Conservation (phyloP, 2,888 invertebrate species). For the Watsonalla cultraria region DNA sequence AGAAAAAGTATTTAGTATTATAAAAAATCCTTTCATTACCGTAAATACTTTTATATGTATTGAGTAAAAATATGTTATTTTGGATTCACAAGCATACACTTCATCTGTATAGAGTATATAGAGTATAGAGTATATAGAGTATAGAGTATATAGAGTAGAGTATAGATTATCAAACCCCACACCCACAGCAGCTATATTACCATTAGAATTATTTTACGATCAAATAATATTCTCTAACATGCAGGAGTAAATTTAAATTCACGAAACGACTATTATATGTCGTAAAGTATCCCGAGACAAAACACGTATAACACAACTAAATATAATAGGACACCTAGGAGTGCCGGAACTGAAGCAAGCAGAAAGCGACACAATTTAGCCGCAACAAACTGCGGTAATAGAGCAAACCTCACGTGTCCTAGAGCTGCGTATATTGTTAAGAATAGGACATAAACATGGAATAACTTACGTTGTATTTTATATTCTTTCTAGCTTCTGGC, state of each 20-base stretch:
- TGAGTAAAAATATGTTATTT: no score
- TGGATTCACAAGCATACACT: no score
- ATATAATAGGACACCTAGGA: not conserved
- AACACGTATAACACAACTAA: not conserved
- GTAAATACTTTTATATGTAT: no score
- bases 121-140: no score
- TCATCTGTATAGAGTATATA: no score
- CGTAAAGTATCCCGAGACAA: not conserved
- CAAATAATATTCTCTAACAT: not conserved
- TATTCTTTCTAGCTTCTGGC: no score
- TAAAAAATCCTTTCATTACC: no score
- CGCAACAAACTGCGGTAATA: conserved; percentile 9
- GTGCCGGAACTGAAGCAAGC: not conserved
- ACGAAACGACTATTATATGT: not conserved
- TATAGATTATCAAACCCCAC: no score
- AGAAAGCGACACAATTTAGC: conserved; percentile 11
- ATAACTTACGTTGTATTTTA: not conserved
- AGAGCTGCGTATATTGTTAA: conserved; percentile 1
- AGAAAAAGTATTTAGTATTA: no score
- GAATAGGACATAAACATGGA: not conserved
- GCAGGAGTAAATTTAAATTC: not conserved
- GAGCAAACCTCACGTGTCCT: not conserved
- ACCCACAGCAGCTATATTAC: no score
- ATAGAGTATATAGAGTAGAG: no score
- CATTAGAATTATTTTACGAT: no score